Conservation (phyloP, 2,797 vertebrate genomes). For the Coccyzus lansbergi region DNA sequence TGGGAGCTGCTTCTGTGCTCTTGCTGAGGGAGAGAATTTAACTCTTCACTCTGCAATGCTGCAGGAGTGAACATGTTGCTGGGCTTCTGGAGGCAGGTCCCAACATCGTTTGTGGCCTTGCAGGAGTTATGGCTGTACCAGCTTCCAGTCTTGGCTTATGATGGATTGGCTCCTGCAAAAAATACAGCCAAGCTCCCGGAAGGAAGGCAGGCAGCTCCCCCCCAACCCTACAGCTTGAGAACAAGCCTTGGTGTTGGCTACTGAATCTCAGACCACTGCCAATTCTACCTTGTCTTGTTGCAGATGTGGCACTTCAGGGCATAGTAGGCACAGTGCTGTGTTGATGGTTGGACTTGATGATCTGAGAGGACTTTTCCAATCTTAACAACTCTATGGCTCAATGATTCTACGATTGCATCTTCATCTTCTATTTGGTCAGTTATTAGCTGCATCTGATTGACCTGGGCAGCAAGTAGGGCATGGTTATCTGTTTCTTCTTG, state of each 20-base stretch:
- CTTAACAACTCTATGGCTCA: too few relatives aligned
- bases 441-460: neutral
- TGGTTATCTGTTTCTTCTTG: neutral
- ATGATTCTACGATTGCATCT: neutral
- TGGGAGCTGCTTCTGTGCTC: neutral
- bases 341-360: too few relatives aligned
- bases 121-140: neutral
- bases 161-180: neutral
- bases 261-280: neutral
- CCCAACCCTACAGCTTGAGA: neutral
- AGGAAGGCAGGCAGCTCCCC: neutral
- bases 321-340: too few relatives aligned
- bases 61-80: neutral
- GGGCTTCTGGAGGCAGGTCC: neutral
- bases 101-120: neutral
- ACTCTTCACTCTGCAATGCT: neutral
- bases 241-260: neutral
- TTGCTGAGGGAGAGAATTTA: neutral
- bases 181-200: neutral
- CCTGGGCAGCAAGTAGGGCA: neutral
- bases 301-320: too few relatives aligned
- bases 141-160: neutral
- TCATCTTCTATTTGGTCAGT: neutral
- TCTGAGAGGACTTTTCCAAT: too few relatives aligned
- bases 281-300: neutral